Evolutionary conservation across 1,140 invertebrate species (phyloP), one percentile per base, ranked within the genome.

Genomic region (Thaumatotibia leucotreta): DNA sequence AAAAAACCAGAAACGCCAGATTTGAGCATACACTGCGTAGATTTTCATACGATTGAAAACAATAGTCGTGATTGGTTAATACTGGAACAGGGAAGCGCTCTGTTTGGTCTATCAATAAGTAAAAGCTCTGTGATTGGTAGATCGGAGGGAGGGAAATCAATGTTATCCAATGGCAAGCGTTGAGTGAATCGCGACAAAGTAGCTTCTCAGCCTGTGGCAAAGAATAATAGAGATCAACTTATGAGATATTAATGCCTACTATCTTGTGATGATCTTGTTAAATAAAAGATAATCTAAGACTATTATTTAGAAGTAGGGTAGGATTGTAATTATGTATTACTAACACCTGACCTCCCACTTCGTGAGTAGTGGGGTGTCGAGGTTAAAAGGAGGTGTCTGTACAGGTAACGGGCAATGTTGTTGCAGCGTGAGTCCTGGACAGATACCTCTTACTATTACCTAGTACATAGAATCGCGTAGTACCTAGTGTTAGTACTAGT

Each of bases 121-220:
- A n/a, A 11, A n/a, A 14, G 6, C 4, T 11, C n/a, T 31, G 11
- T 67, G 39, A 78, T 80, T 77, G 75, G 75, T 67, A 54, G 35
- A 61, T 39, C 23, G 27, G 22, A 14, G 62, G 0, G 11, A 31
- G 23, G 22, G 33, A 32, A 72, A 61, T 64, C 31, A 54, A 54
- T 24, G 35, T 24, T 35, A 32, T 58, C 71, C 80, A 84, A 84
- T 82, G 31, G 64, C 63, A 23, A 54, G 50, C 23, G 3, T 2
- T 4, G 50, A 23, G 50, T 2, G 50, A 24, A 54, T 27, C 3
- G 50, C 22, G 23, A 54, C 50, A 54, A 20, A 54, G 23, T 54
- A 54, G 50, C 50, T 27, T 24, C 11, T n/a, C 22, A 27, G 9
- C 50, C 3, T 11, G 4, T 11, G 23, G 23, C 50, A 54, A 54